Conservation (phyloP, 2,797 vertebrate species). For the Sebastiscus albofasciatus region DNA sequence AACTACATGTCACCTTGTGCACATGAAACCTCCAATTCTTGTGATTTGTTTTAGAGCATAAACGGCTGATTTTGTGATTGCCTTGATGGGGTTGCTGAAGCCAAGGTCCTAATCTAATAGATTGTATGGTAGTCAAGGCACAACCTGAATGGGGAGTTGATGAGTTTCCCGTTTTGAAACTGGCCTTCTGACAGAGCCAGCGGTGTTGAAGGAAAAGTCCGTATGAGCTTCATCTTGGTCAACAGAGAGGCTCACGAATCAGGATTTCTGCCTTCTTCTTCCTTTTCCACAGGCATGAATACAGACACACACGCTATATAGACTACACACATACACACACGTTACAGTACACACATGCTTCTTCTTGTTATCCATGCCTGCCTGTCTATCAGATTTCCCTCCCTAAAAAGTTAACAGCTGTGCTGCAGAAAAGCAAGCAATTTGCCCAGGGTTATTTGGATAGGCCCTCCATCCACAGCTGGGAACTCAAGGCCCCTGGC, state of each 20-base stretch:
- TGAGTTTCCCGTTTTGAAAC: not conserved
- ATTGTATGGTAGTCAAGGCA: not conserved
- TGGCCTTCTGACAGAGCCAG: not conserved
- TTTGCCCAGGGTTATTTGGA: conserved; percentile 69
- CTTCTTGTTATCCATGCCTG: conserved; percentile 4
- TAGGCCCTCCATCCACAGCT: conserved; percentile 66
- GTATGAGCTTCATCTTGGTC: not conserved
- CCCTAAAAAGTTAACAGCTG: conserved; percentile 64
- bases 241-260: not conserved
- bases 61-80: not conserved
- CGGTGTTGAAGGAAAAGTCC: not conserved
- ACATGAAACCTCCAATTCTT: not conserved
- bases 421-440: conserved; percentile 60
- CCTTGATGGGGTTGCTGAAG: not conserved
- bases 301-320: not conserved
- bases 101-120: not conserved
- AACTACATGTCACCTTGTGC: not conserved
- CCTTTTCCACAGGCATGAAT: not conserved
- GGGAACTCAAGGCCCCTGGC: conserved; percentile 52
- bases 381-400: conserved; percentile 29
- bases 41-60: not conserved
- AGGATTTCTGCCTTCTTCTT: not conserved
- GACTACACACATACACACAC: not conserved
- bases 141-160: conserved; percentile 7
- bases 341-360: not conserved